Evolutionary conservation across 2,113 vertebrate species (phyloP).

Genomic region (Xenopus borealis): DNA sequence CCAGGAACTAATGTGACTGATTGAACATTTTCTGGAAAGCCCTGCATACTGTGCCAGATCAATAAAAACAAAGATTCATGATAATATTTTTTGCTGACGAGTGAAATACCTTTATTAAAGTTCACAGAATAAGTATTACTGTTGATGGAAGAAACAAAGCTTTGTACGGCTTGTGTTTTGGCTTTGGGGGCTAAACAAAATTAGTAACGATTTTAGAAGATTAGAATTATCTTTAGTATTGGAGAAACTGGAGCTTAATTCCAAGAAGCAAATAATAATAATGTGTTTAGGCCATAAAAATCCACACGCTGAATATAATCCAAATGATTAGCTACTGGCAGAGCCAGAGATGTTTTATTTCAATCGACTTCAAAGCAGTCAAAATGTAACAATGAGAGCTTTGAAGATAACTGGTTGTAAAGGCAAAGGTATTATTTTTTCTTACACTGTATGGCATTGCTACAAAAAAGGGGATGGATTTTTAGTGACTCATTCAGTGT

Average conservation of each 20-base stretch:
- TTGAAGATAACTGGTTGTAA: background rate
- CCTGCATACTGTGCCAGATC: no score
- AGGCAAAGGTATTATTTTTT: background rate
- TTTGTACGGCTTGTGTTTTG: background rate
- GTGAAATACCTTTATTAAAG: background rate
- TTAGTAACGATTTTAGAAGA: background rate
- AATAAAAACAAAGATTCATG: no score
- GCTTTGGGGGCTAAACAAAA: background rate
- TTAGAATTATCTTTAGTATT: background rate
- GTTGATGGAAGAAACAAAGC: background rate
- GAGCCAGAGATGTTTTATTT: background rate
- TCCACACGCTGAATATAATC: background rate
- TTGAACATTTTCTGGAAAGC: no score
- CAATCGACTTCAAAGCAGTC: constrained; percentile 4
- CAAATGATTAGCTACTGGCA: background rate
- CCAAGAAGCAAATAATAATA: background rate
- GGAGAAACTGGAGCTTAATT: background rate
- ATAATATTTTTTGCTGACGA: background rate
- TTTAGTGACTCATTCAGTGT: no score
- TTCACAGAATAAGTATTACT: background rate
- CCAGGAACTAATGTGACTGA: no score
- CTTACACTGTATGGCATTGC: no score
- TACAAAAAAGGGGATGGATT: no score
- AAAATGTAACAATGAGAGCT: background rate
- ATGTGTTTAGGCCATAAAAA: background rate